phyloP scores from a whole-genome alignment of 2,113 vertebrate species.

The Coryphaenoides rupestris region DNA sequence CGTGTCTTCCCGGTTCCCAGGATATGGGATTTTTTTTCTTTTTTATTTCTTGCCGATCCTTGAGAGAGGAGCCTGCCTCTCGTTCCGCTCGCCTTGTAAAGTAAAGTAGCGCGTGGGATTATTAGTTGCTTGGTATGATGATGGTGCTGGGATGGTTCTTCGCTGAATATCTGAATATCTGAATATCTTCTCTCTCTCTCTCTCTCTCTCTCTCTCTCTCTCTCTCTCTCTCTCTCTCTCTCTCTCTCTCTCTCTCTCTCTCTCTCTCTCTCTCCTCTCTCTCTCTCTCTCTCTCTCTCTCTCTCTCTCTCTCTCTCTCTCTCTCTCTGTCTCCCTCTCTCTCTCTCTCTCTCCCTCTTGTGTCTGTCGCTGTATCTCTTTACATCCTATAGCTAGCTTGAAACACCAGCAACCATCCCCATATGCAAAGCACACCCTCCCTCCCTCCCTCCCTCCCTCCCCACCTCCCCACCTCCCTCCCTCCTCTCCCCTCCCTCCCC shows the following conservation, averaged over 20 bases:
- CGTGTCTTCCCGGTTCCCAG: too few species aligned
- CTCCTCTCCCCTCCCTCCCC: slow-evolving; percentile 8
- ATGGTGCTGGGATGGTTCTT: slow-evolving; percentile 59
- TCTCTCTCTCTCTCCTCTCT: neutral
- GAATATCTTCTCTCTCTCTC: too few species aligned
- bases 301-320: slow-evolving; percentile 6
- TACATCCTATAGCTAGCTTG: too few species aligned
- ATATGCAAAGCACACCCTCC: neutral
- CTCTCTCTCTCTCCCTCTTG: slow-evolving; percentile 13
- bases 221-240: neutral
- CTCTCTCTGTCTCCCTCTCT: neutral
- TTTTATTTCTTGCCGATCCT: too few species aligned
- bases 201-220: neutral
- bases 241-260: neutral
- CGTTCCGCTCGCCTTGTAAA: too few species aligned
- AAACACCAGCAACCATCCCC: too few species aligned
- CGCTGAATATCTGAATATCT: slow-evolving; percentile 47
- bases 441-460: neutral
- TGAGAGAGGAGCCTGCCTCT: too few species aligned
- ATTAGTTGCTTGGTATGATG: too few species aligned
- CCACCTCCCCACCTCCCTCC: neutral
- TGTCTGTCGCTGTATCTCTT: too few species aligned
- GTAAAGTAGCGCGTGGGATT: too few species aligned
- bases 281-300: neutral
- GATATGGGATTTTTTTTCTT: too few species aligned